These are phyloP conservation scores for Lemur catta DNA, from an alignment of 2,797 vertebrate genomes.

Conservation along the genomic window DNA sequence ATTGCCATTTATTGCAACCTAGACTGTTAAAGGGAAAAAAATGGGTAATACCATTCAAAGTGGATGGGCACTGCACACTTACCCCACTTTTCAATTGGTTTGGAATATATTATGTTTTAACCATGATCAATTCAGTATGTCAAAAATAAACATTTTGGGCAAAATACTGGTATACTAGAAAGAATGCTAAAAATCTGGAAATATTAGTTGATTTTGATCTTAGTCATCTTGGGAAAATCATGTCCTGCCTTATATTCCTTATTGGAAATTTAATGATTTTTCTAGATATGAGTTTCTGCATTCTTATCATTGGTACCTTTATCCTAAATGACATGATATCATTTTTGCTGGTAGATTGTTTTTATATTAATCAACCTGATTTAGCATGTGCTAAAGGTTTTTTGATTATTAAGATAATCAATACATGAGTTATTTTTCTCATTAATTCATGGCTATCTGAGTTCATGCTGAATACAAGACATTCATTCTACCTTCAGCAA, in stretches of 20 bases:
- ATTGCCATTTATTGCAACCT: not conserved
- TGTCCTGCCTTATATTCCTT: not conserved
- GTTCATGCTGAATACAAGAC: not conserved
- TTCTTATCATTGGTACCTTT: not conserved
- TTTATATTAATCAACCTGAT: not conserved
- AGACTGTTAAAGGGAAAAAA: not conserved
- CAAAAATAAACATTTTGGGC: not conserved
- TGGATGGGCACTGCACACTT: not conserved
- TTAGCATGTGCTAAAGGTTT: not conserved
- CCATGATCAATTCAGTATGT: not conserved
- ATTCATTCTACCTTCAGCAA: not conserved
- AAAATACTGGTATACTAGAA: not conserved
- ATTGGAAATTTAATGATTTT: not conserved
- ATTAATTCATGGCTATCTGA: not conserved
- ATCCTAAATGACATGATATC: not conserved
- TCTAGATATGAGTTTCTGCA: not conserved
- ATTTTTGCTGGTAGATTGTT: not conserved
- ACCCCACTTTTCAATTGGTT: not conserved
- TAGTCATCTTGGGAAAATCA: not conserved
- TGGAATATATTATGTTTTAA: not conserved
- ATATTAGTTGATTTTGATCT: not conserved
- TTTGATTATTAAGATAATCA: not conserved
- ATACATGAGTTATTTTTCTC: not conserved
- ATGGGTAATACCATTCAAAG: not conserved
- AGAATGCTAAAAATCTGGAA: not conserved